Conservation (phyloP, 2,797 vertebrate species). For the Eospalax fontanierii region DNA sequence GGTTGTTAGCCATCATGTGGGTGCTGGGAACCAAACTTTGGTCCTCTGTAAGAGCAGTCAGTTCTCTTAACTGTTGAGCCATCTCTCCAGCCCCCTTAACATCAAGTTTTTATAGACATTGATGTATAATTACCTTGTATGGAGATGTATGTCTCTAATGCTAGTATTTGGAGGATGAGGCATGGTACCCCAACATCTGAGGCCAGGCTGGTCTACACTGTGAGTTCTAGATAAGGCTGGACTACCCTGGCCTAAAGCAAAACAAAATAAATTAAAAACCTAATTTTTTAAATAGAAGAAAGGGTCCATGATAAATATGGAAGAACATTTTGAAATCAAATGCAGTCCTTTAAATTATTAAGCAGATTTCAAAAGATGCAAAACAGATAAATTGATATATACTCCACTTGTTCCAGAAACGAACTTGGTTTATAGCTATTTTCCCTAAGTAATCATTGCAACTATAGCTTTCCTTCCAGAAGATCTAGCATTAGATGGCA, state of each 20-base stretch:
- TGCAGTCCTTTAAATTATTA: background rate
- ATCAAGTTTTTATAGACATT: background rate
- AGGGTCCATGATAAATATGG: background rate
- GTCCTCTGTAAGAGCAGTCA: too few relatives aligned
- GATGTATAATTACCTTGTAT: background rate
- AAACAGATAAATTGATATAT: background rate
- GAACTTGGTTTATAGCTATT: background rate
- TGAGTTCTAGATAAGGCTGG: background rate
- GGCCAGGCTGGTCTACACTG: background rate
- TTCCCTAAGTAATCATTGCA: background rate
- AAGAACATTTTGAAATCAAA: conserved; percentile 18
- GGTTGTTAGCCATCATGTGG: too few relatives aligned
- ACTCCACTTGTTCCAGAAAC: background rate
- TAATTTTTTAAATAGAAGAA: background rate
- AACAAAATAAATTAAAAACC: background rate
- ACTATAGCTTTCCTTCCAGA: background rate
- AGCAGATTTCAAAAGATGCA: background rate
- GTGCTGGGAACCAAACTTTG: too few relatives aligned
- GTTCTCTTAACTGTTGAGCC: too few relatives aligned
- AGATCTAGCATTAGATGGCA: background rate
- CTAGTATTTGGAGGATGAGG: background rate
- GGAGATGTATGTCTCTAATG: background rate
- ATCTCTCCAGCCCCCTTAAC: too few relatives aligned
- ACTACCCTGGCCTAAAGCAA: background rate
- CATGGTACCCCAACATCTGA: too few relatives aligned